Evolutionary conservation across 2,797 vertebrate species (phyloP).

Genomic region (Sebastes taczanowskii): DNA sequence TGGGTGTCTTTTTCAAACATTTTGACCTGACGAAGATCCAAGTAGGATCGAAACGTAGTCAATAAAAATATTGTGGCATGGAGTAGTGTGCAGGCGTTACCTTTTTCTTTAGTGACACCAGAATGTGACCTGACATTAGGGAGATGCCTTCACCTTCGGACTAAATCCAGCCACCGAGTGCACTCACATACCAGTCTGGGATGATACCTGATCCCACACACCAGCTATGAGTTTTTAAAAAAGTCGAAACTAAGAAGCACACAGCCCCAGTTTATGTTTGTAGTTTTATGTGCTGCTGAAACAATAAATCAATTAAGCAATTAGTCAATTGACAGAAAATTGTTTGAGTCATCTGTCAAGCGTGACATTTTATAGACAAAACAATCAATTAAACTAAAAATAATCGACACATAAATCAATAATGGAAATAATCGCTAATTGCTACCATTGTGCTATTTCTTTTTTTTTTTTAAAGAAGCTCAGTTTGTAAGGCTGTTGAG

Average conservation of each 20-base stretch:
- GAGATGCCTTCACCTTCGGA: conserved; percentile 49
- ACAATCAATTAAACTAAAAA: background rate
- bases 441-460: background rate
- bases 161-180: conserved; percentile 55
- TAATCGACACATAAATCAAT: background rate
- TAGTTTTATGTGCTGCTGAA: background rate
- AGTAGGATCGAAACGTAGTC: no score
- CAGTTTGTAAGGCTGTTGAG: background rate
- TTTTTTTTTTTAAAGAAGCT: background rate
- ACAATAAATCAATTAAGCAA: background rate
- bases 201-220: conserved; percentile 53
- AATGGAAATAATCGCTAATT: background rate
- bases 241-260: conserved; percentile 5
- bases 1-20: no score
- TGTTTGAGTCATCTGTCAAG: background rate
- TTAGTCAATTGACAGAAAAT: background rate
- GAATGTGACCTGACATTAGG: conserved; percentile 42
- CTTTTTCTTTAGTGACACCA: background rate
- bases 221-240: conserved; percentile 28
- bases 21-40: no score
- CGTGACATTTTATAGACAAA: background rate
- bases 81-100: no score
- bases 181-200: conserved; percentile 30
- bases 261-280: background rate
- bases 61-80: no score